Conservation (phyloP, 2,797 vertebrate genomes). For the Sebastiscus tertius region DNA sequence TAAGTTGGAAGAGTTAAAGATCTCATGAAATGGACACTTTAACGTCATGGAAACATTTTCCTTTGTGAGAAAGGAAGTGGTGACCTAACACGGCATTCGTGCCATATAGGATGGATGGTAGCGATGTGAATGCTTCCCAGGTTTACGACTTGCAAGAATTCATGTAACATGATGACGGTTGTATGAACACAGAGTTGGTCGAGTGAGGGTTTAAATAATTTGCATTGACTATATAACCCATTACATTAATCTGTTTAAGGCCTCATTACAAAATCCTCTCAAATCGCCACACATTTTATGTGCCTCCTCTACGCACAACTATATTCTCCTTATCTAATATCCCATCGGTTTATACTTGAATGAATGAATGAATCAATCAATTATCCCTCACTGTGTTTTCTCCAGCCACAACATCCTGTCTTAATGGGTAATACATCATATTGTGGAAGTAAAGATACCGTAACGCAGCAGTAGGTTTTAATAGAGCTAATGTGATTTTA, state of each 20-base stretch:
- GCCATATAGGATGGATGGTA: neutral
- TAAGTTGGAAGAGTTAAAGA: neutral
- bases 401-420: slow-evolving; percentile 5
- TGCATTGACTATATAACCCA: neutral
- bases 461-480: neutral
- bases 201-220: neutral
- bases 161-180: neutral
- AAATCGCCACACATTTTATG: neutral
- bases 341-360: neutral
- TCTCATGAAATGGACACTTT: neutral
- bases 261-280: neutral
- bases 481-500: too few species aligned
- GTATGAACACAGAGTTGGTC: neutral
- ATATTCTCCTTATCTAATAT: neutral
- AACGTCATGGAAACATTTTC: neutral
- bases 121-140: neutral
- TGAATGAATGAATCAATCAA: neutral
- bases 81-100: neutral
- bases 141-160: neutral
- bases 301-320: neutral
- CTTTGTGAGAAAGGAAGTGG: neutral
- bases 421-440: neutral
- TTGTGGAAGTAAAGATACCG: neutral
- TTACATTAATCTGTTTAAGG: neutral
- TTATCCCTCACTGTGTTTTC: neutral